Conservation (phyloP, 2,888 invertebrate genomes). For the Plutella xylostella region DNA sequence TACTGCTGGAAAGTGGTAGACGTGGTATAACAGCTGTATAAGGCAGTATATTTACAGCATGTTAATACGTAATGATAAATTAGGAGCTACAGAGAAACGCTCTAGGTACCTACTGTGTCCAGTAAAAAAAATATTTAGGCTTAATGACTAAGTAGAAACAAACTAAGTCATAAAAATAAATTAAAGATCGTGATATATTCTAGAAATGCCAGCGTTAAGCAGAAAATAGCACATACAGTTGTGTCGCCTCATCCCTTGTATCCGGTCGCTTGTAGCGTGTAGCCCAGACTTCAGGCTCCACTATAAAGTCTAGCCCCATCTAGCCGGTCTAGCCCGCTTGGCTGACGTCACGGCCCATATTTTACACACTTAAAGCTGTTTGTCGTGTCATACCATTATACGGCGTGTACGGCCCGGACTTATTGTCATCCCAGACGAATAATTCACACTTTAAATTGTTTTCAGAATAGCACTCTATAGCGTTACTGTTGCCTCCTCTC, state of each 20-base stretch:
- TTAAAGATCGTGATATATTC: too few relatives aligned
- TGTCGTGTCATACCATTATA: conserved; percentile 69
- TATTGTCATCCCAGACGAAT: conserved; percentile 54
- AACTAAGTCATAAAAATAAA: too few relatives aligned
- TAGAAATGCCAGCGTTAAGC: too few relatives aligned
- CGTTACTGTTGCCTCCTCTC: conserved; percentile 49
- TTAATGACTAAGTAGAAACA: too few relatives aligned
- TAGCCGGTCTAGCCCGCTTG: conserved; percentile 50
- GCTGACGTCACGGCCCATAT: conserved; percentile 61
- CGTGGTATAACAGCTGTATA: too few relatives aligned
- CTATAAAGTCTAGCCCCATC: conserved; percentile 40
- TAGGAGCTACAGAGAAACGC: too few relatives aligned
- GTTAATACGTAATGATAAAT: too few relatives aligned
- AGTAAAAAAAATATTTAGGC: too few relatives aligned
- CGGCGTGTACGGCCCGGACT: conserved; percentile 62
- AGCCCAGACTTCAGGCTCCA: conserved; percentile 21
- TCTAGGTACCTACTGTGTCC: too few relatives aligned
- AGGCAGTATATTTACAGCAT: too few relatives aligned
- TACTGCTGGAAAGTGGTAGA: too few relatives aligned
- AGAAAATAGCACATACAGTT: background rate
- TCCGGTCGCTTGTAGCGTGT: too few relatives aligned
- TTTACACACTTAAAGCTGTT: conserved; percentile 69
- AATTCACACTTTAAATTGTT: conserved; percentile 62
- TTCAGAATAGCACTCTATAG: conserved; percentile 49
- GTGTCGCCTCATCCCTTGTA: conserved; percentile 22